Evolutionary conservation across 2,888 invertebrate genomes (phyloP).

Genomic region (Rotaria macrura): DNA sequence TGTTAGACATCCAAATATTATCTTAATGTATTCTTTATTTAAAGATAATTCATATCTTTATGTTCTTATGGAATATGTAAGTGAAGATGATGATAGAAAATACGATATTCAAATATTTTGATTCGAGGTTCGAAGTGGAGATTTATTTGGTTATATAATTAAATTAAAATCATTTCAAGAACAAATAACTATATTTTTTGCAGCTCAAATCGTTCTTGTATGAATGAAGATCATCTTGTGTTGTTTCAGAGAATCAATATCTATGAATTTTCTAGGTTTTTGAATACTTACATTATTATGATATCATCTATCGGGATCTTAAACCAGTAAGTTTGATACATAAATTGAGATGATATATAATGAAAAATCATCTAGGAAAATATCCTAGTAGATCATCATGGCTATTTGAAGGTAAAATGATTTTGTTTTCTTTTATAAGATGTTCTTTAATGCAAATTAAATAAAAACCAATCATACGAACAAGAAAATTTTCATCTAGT

Average conservation of each 20-base stretch:
- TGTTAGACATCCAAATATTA: not conserved
- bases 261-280: not conserved
- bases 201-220: slow-evolving; percentile 6
- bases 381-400: not conserved
- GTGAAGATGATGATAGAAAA: not conserved
- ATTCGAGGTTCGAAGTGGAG: not conserved
- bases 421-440: not conserved
- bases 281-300: not conserved
- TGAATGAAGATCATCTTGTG: not conserved
- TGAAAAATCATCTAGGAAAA: not conserved
- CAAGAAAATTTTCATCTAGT: too few relatives aligned
- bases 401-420: not conserved
- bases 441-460: too few relatives aligned
- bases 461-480: too few relatives aligned
- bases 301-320: not conserved
- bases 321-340: not conserved
- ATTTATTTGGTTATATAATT: not conserved
- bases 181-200: not conserved
- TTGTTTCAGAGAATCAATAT: too few relatives aligned
- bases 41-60: not conserved
- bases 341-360: not conserved
- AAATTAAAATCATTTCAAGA: not conserved
- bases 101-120: not conserved
- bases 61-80: not conserved
- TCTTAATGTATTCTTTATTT: not conserved